Percentiles rank a stretch among this genome's conserved stretches.
Evolutionary conservation across 2,888 invertebrate genomes (phyloP).

Genomic region (Lepas anatifera): DNA sequence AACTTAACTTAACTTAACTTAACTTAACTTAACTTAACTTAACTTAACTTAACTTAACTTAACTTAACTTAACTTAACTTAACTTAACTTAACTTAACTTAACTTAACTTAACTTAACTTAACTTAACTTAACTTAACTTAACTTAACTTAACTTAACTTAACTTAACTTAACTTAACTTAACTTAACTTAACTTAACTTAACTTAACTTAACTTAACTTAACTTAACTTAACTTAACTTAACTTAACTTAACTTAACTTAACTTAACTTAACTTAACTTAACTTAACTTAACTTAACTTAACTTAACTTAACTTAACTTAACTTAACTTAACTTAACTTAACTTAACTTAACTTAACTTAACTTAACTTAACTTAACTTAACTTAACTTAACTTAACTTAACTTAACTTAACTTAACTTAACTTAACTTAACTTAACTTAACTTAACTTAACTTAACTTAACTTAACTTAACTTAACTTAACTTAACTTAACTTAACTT

Average conservation of each 20-base stretch:
- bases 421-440: conserved; percentile 25
- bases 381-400: conserved; percentile 25
- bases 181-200: conserved; percentile 23
- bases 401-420: conserved; percentile 24
- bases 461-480: conserved; percentile 26
- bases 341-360: conserved; percentile 26
- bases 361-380: conserved; percentile 23
- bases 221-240: conserved; percentile 23
- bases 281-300: conserved; percentile 26
- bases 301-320: conserved; percentile 26
- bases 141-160: conserved; percentile 24
- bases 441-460: conserved; percentile 26
- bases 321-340: conserved; percentile 25
- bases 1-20: conserved; percentile 15
- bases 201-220: conserved; percentile 23
- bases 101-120: conserved; percentile 22
- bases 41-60: conserved; percentile 24
- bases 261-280: conserved; percentile 25
- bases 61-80: conserved; percentile 25
- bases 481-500: conserved; percentile 25
- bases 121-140: conserved; percentile 21
- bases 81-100: conserved; percentile 24
- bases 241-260: conserved; percentile 24
- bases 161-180: conserved; percentile 22
- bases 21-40: conserved; percentile 23